phyloP scores from a whole-genome alignment of 2,113 vertebrate species.

The Triplophysa dalaica region DNA sequence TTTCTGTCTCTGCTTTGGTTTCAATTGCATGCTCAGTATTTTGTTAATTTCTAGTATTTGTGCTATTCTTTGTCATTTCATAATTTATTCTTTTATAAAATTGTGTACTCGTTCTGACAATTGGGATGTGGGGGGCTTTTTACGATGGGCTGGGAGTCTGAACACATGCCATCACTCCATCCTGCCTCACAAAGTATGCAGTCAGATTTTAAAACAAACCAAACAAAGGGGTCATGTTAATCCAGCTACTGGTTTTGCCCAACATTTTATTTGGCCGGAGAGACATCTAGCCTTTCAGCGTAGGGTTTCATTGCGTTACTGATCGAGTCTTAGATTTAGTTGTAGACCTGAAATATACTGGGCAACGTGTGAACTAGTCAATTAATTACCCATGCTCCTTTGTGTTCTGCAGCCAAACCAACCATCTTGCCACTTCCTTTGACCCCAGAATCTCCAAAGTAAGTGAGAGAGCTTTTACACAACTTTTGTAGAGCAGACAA shows the following conservation, averaged over 20 bases:
- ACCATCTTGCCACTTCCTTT: constrained; percentile 99
- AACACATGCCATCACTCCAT: constrained; percentile 73
- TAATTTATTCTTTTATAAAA: constrained; percentile 19
- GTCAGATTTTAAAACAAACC: constrained; percentile 49
- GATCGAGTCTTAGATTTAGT: constrained; percentile 67
- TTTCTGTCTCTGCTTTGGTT: constrained; percentile 77
- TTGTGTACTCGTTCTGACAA: constrained; percentile 46
- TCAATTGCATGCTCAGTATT: constrained; percentile 74
- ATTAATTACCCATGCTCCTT: constrained; percentile 84
- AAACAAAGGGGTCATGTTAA: constrained; percentile 70
- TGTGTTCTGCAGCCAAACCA: constrained; percentile 96
- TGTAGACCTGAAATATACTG: constrained; percentile 74
- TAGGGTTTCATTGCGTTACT: constrained; percentile 64
- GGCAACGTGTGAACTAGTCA: constrained; percentile 71
- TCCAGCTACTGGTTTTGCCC: constrained; percentile 50
- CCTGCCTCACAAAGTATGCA: constrained; percentile 76
- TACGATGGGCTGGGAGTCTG: constrained; percentile 55
- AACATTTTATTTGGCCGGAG: constrained; percentile 51
- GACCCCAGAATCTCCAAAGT: constrained; percentile 99
- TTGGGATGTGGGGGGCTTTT: constrained; percentile 57
- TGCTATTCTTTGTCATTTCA: constrained; percentile 66
- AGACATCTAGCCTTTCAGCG: constrained; percentile 56
- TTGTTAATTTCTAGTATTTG: constrained; percentile 68
- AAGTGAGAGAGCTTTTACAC: constrained; percentile 92
- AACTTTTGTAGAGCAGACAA: constrained; percentile 73